phyloP scores from a whole-genome alignment of 2,888 invertebrate genomes.

The Synergus japonicus region DNA sequence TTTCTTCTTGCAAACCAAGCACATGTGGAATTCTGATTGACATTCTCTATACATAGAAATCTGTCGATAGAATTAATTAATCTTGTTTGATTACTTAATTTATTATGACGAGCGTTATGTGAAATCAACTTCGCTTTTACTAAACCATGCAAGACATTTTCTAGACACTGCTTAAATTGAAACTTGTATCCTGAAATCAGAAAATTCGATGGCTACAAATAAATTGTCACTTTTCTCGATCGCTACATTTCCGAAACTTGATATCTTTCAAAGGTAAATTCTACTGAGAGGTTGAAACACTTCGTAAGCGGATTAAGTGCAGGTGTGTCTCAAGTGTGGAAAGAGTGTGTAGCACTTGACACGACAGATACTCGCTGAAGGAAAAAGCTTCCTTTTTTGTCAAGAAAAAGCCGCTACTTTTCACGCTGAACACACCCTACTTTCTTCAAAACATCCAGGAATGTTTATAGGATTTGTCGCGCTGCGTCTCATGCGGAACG shows the following conservation, averaged over 20 bases:
- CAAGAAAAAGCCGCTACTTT: background rate
- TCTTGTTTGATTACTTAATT: background rate
- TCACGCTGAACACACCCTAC: slow-evolving; percentile 13
- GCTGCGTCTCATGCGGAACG: background rate
- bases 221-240: background rate
- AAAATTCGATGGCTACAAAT: background rate
- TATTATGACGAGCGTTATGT: background rate
- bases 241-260: slow-evolving; percentile 20
- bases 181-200: background rate
- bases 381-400: slow-evolving; percentile 3
- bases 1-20: slow-evolving; percentile 15
- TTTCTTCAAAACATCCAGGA: slow-evolving; percentile 11
- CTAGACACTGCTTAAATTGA: background rate
- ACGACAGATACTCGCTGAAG: background rate
- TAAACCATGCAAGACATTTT: background rate
- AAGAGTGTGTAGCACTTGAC: background rate
- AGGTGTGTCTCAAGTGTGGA: slow-evolving; percentile 5
- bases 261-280: background rate
- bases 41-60: background rate
- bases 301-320: slow-evolving; percentile 35
- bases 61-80: background rate
- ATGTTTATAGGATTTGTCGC: background rate
- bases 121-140: background rate
- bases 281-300: slow-evolving; percentile 8
- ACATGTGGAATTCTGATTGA: background rate